phyloP scores from a whole-genome alignment of 64 coral and sea anemone species.

The Dendrophyllia cribrosa region DNA sequence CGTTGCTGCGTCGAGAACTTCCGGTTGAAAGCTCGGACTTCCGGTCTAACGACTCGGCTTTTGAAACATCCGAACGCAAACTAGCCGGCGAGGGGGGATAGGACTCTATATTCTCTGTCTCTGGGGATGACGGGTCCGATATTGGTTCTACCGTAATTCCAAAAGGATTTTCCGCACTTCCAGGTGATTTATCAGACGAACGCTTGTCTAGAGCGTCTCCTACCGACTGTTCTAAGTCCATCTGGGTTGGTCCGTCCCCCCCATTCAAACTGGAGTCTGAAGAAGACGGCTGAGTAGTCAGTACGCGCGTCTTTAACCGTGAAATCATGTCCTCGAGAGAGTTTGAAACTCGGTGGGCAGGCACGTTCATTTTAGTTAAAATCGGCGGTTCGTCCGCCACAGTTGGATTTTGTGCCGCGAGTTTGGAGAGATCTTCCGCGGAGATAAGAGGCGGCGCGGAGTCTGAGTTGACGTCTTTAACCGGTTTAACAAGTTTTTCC shows the following conservation, averaged over 20 bases:
- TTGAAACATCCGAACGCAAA: constrained; percentile 62
- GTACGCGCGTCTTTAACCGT: constrained; percentile 63
- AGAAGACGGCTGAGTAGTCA: constrained; percentile 1
- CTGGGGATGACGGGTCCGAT: constrained; percentile 63
- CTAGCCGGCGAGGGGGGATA: constrained; percentile 55
- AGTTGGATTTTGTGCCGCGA: constrained; percentile 69
- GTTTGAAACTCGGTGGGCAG: constrained; percentile 26
- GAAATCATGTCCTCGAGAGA: constrained; percentile 76
- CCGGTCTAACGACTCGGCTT: constrained; percentile 20
- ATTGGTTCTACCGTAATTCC: constrained; percentile 36
- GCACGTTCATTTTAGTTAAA: constrained; percentile 76
- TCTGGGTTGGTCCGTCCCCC: neutral
- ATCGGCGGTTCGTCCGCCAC: constrained; percentile 79
- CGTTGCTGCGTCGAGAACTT: constrained; percentile 26
- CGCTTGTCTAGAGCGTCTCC: neutral
- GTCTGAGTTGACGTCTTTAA: neutral
- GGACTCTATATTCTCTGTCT: constrained; percentile 69
- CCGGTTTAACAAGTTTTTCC: neutral
- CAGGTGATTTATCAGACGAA: neutral
- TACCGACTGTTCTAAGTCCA: constrained; percentile 13
- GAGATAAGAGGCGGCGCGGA: constrained; percentile 77
- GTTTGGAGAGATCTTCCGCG: constrained; percentile 87
- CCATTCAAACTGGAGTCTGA: constrained; percentile 22
- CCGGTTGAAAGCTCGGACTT: constrained; percentile 47
- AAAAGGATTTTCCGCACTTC: constrained; percentile 12